Evolutionary conservation across 2,888 invertebrate species (phyloP).

Genomic region (Calephelis perditalis): DNA sequence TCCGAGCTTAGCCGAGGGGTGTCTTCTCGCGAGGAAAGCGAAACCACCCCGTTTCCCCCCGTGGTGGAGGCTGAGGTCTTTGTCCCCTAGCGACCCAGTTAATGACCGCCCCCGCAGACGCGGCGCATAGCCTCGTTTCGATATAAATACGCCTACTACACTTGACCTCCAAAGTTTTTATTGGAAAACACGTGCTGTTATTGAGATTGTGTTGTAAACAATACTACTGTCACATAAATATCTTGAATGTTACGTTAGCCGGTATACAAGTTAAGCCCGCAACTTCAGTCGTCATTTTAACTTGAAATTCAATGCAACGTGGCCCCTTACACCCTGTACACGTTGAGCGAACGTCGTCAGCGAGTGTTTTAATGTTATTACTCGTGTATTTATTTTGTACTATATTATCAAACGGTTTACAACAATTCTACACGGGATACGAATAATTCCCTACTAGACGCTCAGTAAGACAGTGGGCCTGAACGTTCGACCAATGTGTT

Average conservation of each 20-base stretch:
- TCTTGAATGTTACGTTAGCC: background rate
- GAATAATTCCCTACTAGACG: too few relatives aligned
- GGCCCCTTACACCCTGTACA: too few relatives aligned
- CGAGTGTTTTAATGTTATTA: too few relatives aligned
- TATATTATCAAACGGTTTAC: too few relatives aligned
- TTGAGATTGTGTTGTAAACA: conserved; percentile 64
- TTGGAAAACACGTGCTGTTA: conserved; percentile 72
- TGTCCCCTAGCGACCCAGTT: conserved; percentile 75
- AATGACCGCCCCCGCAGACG: conserved; percentile 74
- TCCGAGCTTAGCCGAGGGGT: conserved; percentile 31
- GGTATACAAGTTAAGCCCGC: background rate
- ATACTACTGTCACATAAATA: conserved; percentile 31
- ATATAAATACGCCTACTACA: conserved; percentile 78
- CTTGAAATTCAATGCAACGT: background rate
- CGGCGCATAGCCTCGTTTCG: conserved; percentile 68
- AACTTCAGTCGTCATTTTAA: background rate
- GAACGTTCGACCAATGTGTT: too few relatives aligned
- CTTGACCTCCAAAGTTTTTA: conserved; percentile 78
- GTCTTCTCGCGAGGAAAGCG: conserved; percentile 51
- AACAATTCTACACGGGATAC: too few relatives aligned
- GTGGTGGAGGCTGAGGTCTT: conserved; percentile 58
- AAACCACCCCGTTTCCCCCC: conserved; percentile 62
- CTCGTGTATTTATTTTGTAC: too few relatives aligned
- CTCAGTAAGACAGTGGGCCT: too few relatives aligned
- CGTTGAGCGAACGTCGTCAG: too few relatives aligned